phyloP scores from a whole-genome alignment of 2,797 vertebrate genomes.

The Microchirus variegatus region DNA sequence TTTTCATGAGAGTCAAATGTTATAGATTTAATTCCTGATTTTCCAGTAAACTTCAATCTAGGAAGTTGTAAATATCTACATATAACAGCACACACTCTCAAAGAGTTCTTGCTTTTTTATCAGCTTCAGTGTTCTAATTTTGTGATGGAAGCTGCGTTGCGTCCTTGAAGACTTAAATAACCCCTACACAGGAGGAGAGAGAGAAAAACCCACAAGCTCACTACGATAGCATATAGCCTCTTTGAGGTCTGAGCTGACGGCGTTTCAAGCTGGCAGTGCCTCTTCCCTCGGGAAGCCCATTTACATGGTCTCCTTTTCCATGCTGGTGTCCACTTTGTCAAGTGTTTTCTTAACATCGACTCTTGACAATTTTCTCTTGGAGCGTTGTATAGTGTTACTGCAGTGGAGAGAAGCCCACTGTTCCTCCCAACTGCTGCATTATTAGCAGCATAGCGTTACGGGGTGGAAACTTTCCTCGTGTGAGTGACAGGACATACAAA shows the following conservation, averaged over 20 bases:
- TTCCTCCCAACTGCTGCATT: constrained; percentile 48
- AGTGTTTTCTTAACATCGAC: constrained; percentile 63
- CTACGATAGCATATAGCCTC: constrained; percentile 21
- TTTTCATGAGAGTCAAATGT: neutral
- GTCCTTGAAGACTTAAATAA: constrained; percentile 49
- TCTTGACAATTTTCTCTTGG: constrained; percentile 55
- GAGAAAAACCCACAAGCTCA: constrained; percentile 29
- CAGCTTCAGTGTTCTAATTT: constrained; percentile 8
- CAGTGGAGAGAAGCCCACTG: constrained; percentile 38
- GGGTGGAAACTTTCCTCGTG: constrained; percentile 63
- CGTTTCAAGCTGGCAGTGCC: constrained; percentile 37
- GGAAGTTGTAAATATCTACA: too few species aligned
- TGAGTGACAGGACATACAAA: constrained; percentile 76
- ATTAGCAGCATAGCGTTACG: constrained; percentile 40
- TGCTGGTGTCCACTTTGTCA: constrained; percentile 60
- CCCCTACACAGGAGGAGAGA: constrained; percentile 17
- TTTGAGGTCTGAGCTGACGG: constrained; percentile 41
- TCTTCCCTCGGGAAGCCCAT: constrained; percentile 47
- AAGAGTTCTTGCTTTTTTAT: too few species aligned
- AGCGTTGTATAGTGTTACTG: constrained; percentile 49
- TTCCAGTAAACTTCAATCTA: too few species aligned
- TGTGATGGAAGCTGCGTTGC: constrained; percentile 20
- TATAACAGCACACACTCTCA: too few species aligned
- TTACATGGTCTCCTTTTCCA: constrained; percentile 60
- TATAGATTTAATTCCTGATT: neutral